Conservation (phyloP, 2,888 invertebrate genomes). For the Rutpela maculata region DNA sequence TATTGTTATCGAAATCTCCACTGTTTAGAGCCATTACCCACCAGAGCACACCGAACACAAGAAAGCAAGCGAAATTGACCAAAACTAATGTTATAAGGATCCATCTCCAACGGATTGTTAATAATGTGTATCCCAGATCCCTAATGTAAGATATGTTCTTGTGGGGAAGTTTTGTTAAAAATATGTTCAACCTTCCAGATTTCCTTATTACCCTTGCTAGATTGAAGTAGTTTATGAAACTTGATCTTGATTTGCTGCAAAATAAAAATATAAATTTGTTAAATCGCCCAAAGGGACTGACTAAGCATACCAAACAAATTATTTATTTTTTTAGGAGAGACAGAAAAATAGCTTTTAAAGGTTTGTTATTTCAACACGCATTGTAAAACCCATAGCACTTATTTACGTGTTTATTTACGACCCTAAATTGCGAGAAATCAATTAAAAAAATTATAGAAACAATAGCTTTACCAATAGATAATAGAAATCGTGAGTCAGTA, state of each 20-base stretch:
- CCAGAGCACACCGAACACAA: conserved; percentile 62
- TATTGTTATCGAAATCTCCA: conserved; percentile 61
- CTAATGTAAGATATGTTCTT: conserved; percentile 68
- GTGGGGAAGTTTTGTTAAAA: conserved; percentile 59
- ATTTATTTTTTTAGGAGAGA: neutral
- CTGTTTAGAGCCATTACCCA: conserved; percentile 61
- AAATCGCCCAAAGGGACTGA: conserved; percentile 3
- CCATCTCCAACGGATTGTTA: conserved; percentile 86
- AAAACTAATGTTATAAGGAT: conserved; percentile 75
- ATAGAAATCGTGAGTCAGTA: too few relatives aligned
- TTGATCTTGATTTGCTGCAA: conserved; percentile 55
- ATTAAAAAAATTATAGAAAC: neutral
- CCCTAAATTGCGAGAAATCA: neutral
- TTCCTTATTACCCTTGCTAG: conserved; percentile 61
- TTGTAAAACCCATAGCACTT: neutral
- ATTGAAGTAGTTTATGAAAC: conserved; percentile 52
- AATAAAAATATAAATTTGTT: conserved; percentile 14
- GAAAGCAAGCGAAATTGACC: conserved; percentile 63
- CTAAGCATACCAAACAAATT: neutral
- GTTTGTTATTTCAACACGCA: neutral
- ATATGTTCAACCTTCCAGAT: conserved; percentile 63
- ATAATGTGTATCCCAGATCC: conserved; percentile 79
- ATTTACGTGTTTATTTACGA: neutral
- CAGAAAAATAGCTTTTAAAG: neutral
- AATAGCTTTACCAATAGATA: too few relatives aligned